Base-by-base conservation (phyloP, 2,113 vertebrate genomes). In the Collichthys lucidus region DNA sequence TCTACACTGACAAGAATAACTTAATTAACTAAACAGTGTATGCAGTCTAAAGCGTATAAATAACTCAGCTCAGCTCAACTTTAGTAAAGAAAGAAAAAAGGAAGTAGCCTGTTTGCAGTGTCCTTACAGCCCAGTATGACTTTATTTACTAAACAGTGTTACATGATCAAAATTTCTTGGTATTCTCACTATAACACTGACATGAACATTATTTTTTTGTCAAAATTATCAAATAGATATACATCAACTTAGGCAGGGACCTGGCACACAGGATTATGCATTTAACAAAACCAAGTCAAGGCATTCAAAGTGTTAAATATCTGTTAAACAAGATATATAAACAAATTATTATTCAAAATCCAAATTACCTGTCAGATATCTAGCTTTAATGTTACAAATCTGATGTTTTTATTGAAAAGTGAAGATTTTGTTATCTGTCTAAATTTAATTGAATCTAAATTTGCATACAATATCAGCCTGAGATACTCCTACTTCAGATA, bases 21-120 rank as follows among this genome's bases (percentile, higher is more conserved):
- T 69, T 64, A 6, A 59, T 53, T 63, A 57, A 46, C n/a, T 40
- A 64, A 74, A 74, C 70, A 17, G 60, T 47, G 46, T 66, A 10
- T 52, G 11, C 22, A 29, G 7, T 46, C 49, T 46, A 20, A 66
- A 44, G 7, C 11, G 15, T 4, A 35, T 61, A 4, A 40, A 26
- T 52, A 40, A 11, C 40, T 68, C 26, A 5, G 47, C 2, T 57
- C 4, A 10, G 20, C 57, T 46, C 2, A 46, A 9, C 35, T 24
- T 74, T 35, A 22, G 7, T 26, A 29, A 4, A 52, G 40, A 69
- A 40, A 5, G 62, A 46, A 55, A 40, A 52, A 46, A 31, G 8
- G 42, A 44, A 56, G 26, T 22, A 53, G 10, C 0, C 17, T 60
- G n/a, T 35, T 2, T 2, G 47, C 22, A 53, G 19, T 22, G 42